These are phyloP conservation scores for Forbesichthys papilliferus DNA, from an alignment of 2,113 vertebrate species.

Conservation along the genomic window DNA sequence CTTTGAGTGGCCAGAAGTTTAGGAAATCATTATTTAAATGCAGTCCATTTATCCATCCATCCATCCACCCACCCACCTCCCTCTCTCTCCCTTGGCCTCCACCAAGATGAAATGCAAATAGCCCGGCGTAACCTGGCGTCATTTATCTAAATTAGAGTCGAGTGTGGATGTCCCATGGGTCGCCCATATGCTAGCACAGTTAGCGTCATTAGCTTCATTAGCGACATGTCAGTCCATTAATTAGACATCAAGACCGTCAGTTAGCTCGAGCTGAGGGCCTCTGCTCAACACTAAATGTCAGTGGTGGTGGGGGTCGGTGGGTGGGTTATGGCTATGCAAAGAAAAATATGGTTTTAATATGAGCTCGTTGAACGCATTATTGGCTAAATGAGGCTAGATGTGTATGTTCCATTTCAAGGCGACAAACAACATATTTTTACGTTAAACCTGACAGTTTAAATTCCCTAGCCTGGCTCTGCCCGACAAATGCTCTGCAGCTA, in stretches of 20 bases:
- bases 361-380: too few relatives aligned
- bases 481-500: too few relatives aligned
- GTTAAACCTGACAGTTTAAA: too few relatives aligned
- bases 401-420: too few relatives aligned
- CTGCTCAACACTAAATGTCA: conserved; percentile 28
- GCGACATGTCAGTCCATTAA: conserved; percentile 71
- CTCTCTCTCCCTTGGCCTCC: conserved; percentile 45
- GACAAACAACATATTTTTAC: too few relatives aligned
- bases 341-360: too few relatives aligned
- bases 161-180: conserved; percentile 63
- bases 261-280: conserved; percentile 47
- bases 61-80: conserved; percentile 30
- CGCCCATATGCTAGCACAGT: conserved; percentile 70
- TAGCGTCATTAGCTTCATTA: conserved; percentile 75
- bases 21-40: too few relatives aligned
- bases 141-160: conserved; percentile 75
- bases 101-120: conserved; percentile 72
- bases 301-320: too few relatives aligned
- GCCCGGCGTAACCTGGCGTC: conserved; percentile 64
- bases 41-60: conserved; percentile 35
- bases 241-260: conserved; percentile 69
- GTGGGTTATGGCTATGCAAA: too few relatives aligned
- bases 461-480: too few relatives aligned
- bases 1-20: too few relatives aligned
- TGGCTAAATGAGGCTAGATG: too few relatives aligned